Evolutionary conservation across 2,113 vertebrate species (phyloP), one percentile per base, ranked within the genome.

Genomic region (Asarcornis scutulata): DNA sequence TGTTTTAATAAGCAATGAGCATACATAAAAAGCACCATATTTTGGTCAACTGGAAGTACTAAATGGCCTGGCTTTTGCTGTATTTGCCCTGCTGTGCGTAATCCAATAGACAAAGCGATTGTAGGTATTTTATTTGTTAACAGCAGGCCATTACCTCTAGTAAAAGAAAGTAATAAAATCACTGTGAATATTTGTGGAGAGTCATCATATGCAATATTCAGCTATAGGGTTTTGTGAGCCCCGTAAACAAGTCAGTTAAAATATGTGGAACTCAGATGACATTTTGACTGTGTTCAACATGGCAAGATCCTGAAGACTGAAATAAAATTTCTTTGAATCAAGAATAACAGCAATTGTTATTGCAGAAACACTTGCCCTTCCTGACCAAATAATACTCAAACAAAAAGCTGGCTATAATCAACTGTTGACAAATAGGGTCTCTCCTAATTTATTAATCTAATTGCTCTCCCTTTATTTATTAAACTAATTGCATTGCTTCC

Each of bases 381-480:
- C 46, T 59, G 34, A 58, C 50, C 42, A 88, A 93, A 68, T 11
- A 67, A 68, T 10, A 79, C 11, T 42, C 58, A 76, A 86, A 88
- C 56, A 95, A 78, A 95, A 95, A 94, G 68, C 40, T 72, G 66
- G 48, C 50, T 77, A 58, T 36, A 84, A 93, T 62, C 66, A 95
- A 79, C 52, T 27, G 50, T 60, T 94, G 85, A 64, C 64, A 83
- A 96, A 93, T 14, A 79, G 63, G 4, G 2, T 38, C 46, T 50
- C 56, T 60, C 79, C 72, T 85, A 91, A 95, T 97, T 96, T 97
- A 97, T 95, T 96, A 94, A 96, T 81, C 86, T 92, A 97, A 97
- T 95, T 97, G 91, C 60, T 78, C 53, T 88, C 73, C 36, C 66
- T 93, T 91, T 97, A 97, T 97, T 97, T 97, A 97, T 97, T 91